Evolutionary conservation across 2,888 invertebrate species (phyloP), one percentile per base, ranked within the genome.

Genomic region (Acronicta aceris): DNA sequence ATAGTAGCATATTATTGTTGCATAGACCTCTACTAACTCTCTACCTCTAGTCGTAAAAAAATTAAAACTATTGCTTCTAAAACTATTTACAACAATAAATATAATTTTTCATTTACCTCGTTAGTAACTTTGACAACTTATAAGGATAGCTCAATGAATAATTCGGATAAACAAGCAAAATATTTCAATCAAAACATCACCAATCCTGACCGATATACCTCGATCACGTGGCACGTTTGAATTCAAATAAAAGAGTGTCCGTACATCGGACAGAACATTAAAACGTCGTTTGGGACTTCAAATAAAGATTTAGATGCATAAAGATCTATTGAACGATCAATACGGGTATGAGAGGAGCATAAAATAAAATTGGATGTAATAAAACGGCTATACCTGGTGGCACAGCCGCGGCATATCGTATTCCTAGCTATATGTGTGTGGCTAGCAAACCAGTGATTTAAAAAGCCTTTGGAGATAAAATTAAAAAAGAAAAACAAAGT

Each of bases 311-410:
- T 87, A 83, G 82, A 83, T 83, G 82, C 82, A 83, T 86, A 81
- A 82, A 84, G 86, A 86, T 87, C 85, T 83, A 85, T 83, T 78
- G 71, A 77, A 72, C 85, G 83, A 85, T 89, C 85, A 83, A 85
- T 87, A 78, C 67, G 81, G 81, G 83, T 81, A 88, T 84, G 83
- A 87, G 85, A 81, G 80, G 81, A 80, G 72, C 76, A 88, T 91
- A 89, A 91, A 91, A 92, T 90, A 89, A 90, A 91, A 92, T 92
- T 89, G 90, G 85, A 84, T 86, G 89, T 86, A 88, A 90, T 91
- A 91, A 91, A 92, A 88, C 82, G 77, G 84, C 85, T 87, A 85
- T 89, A 87, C 85, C 86, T 85, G 84, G 83, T 80, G 79, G 79
- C 81, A 79, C 71, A 83, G 81, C 79, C 80, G 83, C 71, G 80